Conservation (phyloP, 2,888 invertebrate species). For the Monochamus alternatus region DNA sequence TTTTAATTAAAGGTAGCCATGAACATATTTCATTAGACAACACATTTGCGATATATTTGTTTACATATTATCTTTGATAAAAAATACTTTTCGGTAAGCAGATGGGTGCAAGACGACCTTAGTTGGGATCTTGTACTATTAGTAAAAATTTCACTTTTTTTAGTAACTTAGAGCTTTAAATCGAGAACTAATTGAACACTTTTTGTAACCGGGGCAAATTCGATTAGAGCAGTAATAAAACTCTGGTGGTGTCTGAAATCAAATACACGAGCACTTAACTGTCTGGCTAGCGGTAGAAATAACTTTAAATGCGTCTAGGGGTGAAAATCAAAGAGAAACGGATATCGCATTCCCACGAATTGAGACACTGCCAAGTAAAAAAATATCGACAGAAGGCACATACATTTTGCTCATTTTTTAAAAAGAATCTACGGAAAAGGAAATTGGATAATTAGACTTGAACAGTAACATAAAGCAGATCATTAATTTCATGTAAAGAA, state of each 20-base stretch:
- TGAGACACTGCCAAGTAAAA: background rate
- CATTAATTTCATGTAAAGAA: background rate
- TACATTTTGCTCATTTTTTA: too few relatives aligned
- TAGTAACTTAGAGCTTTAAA: background rate
- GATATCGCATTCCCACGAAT: background rate
- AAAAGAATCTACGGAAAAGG: too few relatives aligned
- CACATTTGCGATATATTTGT: too few relatives aligned
- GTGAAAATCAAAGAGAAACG: background rate
- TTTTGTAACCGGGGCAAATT: background rate
- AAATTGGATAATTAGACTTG: background rate
- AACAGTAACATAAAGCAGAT: background rate
- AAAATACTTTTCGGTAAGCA: too few relatives aligned
- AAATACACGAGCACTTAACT: background rate
- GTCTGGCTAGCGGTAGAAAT: constrained; percentile 5
- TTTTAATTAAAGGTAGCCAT: too few relatives aligned
- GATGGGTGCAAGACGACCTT: too few relatives aligned
- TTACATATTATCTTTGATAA: too few relatives aligned
- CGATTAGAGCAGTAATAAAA: constrained; percentile 2
- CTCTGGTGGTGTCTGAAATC: constrained; percentile 5
- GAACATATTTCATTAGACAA: too few relatives aligned
- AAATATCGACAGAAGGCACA: too few relatives aligned
- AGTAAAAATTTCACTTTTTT: too few relatives aligned
- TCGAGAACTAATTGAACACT: background rate
- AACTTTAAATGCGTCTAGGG: background rate
- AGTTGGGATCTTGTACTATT: too few relatives aligned